Conservation (phyloP, 2,888 invertebrate species). For the Eupsilia transversa region DNA sequence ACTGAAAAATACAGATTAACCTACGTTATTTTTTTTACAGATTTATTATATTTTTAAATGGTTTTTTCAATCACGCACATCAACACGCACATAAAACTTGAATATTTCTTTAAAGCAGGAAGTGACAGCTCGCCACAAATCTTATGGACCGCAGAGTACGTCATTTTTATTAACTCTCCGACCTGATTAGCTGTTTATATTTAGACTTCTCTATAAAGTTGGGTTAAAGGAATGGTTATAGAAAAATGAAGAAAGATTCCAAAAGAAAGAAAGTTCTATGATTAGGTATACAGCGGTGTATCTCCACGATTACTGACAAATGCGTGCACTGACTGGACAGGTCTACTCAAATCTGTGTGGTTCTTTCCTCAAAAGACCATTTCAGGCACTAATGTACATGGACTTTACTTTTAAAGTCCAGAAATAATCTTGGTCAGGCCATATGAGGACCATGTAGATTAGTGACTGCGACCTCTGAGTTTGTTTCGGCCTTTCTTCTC, state of each 20-base stretch:
- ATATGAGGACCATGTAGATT: too few relatives aligned
- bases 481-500: too few relatives aligned
- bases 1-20: conserved; percentile 26
- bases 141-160: conserved; percentile 13
- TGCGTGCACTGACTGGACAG: too few relatives aligned
- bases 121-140: conserved; percentile 30
- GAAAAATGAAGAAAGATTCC: too few relatives aligned
- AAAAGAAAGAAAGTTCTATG: background rate
- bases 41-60: conserved; percentile 35
- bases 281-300: background rate
- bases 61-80: conserved; percentile 23
- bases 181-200: conserved; percentile 48
- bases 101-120: conserved; percentile 42
- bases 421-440: too few relatives aligned
- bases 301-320: too few relatives aligned
- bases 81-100: conserved; percentile 22
- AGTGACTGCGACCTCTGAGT: too few relatives aligned
- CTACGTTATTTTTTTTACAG: background rate
- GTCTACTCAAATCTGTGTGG: too few relatives aligned
- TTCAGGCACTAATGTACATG: too few relatives aligned
- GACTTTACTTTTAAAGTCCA: too few relatives aligned
- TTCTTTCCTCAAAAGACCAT: too few relatives aligned
- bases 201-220: background rate
- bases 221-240: background rate
- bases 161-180: conserved; percentile 50